Conservation (phyloP, 2,888 invertebrate species). For the Sepiola atlantica region DNA sequence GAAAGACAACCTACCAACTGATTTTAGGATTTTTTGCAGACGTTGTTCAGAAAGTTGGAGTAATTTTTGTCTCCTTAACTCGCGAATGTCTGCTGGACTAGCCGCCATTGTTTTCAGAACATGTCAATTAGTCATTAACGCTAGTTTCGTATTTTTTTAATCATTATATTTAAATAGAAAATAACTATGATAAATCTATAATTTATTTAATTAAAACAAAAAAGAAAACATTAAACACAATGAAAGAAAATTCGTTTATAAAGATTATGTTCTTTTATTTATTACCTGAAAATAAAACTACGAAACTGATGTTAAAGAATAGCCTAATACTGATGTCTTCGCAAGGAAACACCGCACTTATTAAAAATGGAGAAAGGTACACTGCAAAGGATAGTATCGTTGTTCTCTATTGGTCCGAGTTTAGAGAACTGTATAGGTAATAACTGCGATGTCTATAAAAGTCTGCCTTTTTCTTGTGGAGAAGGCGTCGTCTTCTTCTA, state of each 20-base stretch:
- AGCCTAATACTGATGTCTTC: neutral
- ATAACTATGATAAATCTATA: neutral
- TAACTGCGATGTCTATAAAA: neutral
- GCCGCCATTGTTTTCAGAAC: neutral
- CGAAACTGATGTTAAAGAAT: neutral
- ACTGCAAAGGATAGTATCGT: neutral
- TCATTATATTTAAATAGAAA: neutral
- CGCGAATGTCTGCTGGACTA: neutral
- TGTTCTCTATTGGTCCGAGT: conserved; percentile 19
- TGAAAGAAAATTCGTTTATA: neutral
- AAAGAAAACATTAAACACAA: neutral
- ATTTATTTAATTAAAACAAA: neutral
- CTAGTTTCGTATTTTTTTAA: neutral
- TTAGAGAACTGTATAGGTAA: conserved; percentile 38
- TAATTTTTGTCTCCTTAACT: conserved; percentile 15
- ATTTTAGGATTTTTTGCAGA: neutral
- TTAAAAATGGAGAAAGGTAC: neutral
- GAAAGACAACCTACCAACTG: neutral
- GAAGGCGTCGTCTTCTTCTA: neutral
- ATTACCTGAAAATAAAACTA: neutral
- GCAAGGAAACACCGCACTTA: neutral
- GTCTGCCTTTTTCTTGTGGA: neutral
- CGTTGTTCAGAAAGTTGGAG: conserved; percentile 37
- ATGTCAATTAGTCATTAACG: neutral
- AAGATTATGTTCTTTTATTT: neutral